Base-by-base conservation (phyloP, 2,797 vertebrate species). In the Chrysocyon brachyurus region DNA sequence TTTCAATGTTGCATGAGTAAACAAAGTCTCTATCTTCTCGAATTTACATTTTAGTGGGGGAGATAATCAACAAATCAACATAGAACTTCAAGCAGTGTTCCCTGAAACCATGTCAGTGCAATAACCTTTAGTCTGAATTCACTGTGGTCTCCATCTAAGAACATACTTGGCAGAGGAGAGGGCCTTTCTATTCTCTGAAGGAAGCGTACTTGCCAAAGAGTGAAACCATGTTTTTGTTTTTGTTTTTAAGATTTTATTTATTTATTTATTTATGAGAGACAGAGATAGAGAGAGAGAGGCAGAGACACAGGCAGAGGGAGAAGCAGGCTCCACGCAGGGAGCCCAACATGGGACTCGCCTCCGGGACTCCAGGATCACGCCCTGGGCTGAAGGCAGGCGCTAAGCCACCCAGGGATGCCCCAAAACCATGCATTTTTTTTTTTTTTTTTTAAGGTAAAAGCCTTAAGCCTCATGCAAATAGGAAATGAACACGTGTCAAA, bases 31-130 rank as follows among this genome's bases (percentile, higher is more conserved):
- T 70, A 40, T 77, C 19, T 70, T 66, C 75, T 21, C 82, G n/a
- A 87, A 90, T 68, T 77, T 68, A 56, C 70, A 70, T 68, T 87
- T 66, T 77, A 87, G 46, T 33, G 75, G 40, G 40, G 1, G 21
- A 92, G 36, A 81, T 59, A 90, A 87, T 54, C 40, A 61, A 73
- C 36, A 95, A 52, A 64, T 95, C n/a, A 56, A 82, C n/a, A 61
- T 68, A 33, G 46, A 90, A 82, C 90, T 61, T 90, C 81, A 87
- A 68, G 28, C 21, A 81, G 52, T 61, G 73, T 5, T 93, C 59
- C 31, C 0, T 46, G 66, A 87, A 77, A 46, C 40, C 31, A 63
- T 33, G 14, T 14, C 75, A 77, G 68, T 26, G 19, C 33, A 73
- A 93, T 86, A 75, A 87, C 6, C 59, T 90, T 75, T 63, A 66